phyloP scores from a whole-genome alignment of 2,888 invertebrate genomes.

The Timandra comae region DNA sequence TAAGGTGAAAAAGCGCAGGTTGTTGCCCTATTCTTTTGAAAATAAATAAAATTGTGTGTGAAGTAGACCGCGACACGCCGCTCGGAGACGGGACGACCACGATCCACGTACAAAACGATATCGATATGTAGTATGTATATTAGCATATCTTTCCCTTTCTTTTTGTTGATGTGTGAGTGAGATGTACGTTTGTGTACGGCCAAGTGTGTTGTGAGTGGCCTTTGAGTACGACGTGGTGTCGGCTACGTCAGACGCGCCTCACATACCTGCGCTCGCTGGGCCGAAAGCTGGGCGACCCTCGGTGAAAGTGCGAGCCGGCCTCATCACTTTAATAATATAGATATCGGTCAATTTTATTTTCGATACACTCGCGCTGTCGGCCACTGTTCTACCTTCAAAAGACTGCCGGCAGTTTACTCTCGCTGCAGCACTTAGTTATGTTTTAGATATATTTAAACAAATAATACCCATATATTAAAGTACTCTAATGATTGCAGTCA shows the following conservation, averaged over 20 bases:
- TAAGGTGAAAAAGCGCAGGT: constrained; percentile 33
- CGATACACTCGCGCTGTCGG: constrained; percentile 12
- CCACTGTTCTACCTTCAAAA: constrained; percentile 4
- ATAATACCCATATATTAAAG: no score
- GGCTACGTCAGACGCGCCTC: constrained; percentile 36
- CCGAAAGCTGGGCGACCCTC: constrained; percentile 58
- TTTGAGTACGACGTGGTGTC: constrained; percentile 26
- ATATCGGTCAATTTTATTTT: constrained; percentile 22
- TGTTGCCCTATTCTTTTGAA: constrained; percentile 45
- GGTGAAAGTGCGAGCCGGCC: constrained; percentile 66
- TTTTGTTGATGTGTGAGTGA: constrained; percentile 43
- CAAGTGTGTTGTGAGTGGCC: constrained; percentile 23
- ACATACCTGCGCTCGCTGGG: constrained; percentile 42
- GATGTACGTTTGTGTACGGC: constrained; percentile 31
- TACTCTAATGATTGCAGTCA: no score
- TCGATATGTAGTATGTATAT: constrained; percentile 19
- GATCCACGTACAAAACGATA: constrained; percentile 24
- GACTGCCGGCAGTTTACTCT: constrained; percentile 8
- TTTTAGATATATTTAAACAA: no score
- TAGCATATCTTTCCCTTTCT: constrained; percentile 41
- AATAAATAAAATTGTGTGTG: constrained; percentile 48
- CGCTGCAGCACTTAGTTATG: no score
- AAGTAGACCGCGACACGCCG: constrained; percentile 57
- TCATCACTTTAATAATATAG: constrained; percentile 30
- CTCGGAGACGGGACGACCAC: constrained; percentile 30